phyloP scores from a whole-genome alignment of 2,797 vertebrate genomes.

The Phataginus tetradactyla region DNA sequence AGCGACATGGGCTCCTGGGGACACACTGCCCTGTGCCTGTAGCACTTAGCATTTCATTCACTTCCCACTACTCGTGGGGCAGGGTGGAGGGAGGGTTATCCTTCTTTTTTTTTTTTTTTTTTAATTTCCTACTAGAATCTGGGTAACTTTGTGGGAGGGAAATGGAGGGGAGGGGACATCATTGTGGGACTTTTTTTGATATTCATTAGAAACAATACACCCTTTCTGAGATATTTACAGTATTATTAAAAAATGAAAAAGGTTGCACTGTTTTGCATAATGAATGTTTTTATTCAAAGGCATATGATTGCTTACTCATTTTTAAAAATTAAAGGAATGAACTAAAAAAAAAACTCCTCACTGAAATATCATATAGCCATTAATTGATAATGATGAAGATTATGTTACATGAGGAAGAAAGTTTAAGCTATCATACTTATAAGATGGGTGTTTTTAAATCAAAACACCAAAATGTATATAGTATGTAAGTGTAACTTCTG shows the following conservation, averaged over 20 bases:
- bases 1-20: conserved; percentile 85
- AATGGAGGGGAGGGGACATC: conserved; percentile 76
- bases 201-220: conserved; percentile 87
- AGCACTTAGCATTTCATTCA: conserved; percentile 85
- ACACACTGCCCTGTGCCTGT: conserved; percentile 86
- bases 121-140: conserved; percentile 87
- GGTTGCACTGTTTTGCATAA: conserved; percentile 88
- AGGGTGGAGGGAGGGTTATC: conserved; percentile 75
- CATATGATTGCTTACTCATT: conserved; percentile 91
- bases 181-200: conserved; percentile 91
- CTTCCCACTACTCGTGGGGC: conserved; percentile 87
- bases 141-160: conserved; percentile 80
- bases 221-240: conserved; percentile 89
- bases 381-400: background rate
- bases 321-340: conserved; percentile 93
- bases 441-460: background rate
- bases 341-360: background rate
- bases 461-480: conserved; percentile 1
- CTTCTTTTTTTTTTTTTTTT: conserved; percentile 66
- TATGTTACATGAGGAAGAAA: background rate
- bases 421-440: background rate
- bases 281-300: conserved; percentile 88
- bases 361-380: background rate
- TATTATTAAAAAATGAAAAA: conserved; percentile 90
- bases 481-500: conserved; percentile 2